Base-by-base conservation (phyloP, 2,113 vertebrate species). In the Cheirogaleus medius region DNA sequence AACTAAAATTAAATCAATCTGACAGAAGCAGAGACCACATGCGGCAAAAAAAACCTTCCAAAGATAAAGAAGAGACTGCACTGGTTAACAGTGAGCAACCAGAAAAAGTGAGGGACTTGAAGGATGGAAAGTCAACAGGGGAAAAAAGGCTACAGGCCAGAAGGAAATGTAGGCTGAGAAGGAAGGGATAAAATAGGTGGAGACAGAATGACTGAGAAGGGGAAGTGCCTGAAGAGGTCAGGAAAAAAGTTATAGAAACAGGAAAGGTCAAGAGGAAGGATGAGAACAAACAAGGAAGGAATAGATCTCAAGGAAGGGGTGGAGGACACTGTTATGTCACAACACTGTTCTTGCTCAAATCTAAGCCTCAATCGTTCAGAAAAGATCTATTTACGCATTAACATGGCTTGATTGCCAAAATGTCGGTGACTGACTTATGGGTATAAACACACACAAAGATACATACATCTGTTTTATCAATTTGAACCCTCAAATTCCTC, bases 401-500 rank as follows among this genome's bases (percentile, higher is more conserved):
- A 47, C 34, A 93, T 32, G 71, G 18, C 44, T 96, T 90, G 82
- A 87, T 25, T 93, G 91, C 56, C 56, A 88, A 91, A 77, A 66
- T 63, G 20, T 52, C 49, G 39, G n/a, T 84, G 69, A 92, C 29
- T 37, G 69, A 92, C 29, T 37, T 34, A 42, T 4, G 12, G 73
- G 21, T 73, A n/a, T 78, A 77, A 89, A 74, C 64, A 73, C 29
- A 96, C 34, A 89, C 34, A 71, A 83, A 96, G 32, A 94, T 20
- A 83, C 3, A 13, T 47, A 32, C 17, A 91, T 71, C 71, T 52
- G 39, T 21, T 69, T 8, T 27, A 68, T 77, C 87, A 56, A 54
- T 60, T 17, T 52, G 44, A 93, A 87, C 18, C 12, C 37, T 96
- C n/a, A 91, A 96, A 87, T 39, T 95, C 60, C 23, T 91, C 78